Conservation (phyloP, 2,113 vertebrate genomes). For the Microtus oregoni region DNA sequence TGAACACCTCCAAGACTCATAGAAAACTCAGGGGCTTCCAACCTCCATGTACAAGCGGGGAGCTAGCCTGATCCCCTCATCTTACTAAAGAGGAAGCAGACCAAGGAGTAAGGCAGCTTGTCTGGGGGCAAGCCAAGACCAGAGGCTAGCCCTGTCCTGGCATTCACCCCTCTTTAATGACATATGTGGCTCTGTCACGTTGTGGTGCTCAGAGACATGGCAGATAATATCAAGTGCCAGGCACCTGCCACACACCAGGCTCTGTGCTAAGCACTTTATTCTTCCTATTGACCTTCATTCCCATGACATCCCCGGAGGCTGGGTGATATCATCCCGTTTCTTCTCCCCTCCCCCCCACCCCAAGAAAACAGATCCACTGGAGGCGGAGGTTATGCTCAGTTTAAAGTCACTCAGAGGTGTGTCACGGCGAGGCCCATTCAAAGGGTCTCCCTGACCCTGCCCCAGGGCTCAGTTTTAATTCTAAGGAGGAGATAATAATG, state of each 20-base stretch:
- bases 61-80: not conserved
- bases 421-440: accelerated
- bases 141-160: not conserved
- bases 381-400: not conserved
- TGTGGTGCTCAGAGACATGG: not conserved
- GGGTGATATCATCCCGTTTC: not conserved
- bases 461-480: not conserved
- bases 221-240: not conserved
- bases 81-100: conserved; percentile 13
- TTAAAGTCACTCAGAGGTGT: not conserved
- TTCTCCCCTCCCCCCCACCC: too few relatives aligned
- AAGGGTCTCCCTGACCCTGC: not conserved
- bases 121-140: not conserved
- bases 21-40: not conserved
- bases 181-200: not conserved
- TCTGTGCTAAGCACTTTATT: not conserved
- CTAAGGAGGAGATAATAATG: not conserved
- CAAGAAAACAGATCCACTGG: not conserved
- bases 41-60: not conserved
- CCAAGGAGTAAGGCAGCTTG: not conserved
- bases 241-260: not conserved
- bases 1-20: not conserved
- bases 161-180: not conserved
- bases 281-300: not conserved
- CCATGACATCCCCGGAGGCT: not conserved